A percentile compares a stretch with the other conserved stretches of the same genome.
Evolutionary conservation across 30 jellyfish, hydroid and myxozoan genomes (phyloP).

Genomic region (Haliclystus octoradiatus): DNA sequence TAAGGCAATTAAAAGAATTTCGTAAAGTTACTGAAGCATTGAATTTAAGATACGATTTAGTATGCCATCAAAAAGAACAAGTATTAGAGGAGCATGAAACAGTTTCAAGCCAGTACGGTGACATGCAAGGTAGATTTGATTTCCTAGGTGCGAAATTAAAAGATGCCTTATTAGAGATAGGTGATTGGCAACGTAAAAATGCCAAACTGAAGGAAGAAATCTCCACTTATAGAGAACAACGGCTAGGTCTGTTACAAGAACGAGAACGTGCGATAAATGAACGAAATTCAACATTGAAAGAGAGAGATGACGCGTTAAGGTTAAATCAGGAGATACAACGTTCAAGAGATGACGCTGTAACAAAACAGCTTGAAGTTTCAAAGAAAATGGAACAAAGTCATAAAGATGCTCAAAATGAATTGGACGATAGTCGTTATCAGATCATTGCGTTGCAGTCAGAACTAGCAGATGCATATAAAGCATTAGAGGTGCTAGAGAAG

Average conservation of each 20-base stretch:
- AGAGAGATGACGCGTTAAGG: conserved; percentile 56
- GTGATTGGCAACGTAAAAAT: conserved; percentile 32
- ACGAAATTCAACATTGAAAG: conserved; percentile 35
- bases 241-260: conserved; percentile 36
- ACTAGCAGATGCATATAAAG: background rate
- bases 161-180: conserved; percentile 26
- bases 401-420: conserved; percentile 19
- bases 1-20: conserved; percentile 48
- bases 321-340: conserved; percentile 46
- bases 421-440: conserved; percentile 18
- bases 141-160: conserved; percentile 23
- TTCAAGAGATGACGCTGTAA: conserved; percentile 54
- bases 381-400: conserved; percentile 39
- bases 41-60: conserved; percentile 48
- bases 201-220: conserved; percentile 39
- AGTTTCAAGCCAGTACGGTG: conserved; percentile 27
- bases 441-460: background rate
- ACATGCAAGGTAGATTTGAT: conserved; percentile 17
- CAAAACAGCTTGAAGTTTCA: conserved; percentile 48
- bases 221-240: conserved; percentile 39
- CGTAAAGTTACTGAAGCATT: conserved; percentile 74
- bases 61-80: conserved; percentile 45
- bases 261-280: conserved; percentile 57
- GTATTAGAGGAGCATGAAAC: conserved; percentile 35
- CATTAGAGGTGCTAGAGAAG: background rate